Conservation (phyloP, 2,113 vertebrate genomes). For the Cyanoliseus patagonus region DNA sequence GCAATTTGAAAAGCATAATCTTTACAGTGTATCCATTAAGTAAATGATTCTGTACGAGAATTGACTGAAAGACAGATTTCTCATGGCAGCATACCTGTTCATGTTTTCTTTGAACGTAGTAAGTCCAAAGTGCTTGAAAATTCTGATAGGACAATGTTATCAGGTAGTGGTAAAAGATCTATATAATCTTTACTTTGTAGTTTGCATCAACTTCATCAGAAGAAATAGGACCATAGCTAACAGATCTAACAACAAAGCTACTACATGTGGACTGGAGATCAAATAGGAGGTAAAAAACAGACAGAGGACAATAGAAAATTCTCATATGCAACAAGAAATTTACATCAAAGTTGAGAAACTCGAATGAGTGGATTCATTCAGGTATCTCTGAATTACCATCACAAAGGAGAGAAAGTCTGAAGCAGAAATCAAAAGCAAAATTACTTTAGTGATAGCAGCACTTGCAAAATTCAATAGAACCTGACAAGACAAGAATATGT, state of each 20-base stretch:
- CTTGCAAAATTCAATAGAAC: constrained; percentile 10
- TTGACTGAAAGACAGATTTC: neutral
- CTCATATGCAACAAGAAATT: neutral
- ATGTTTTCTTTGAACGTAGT: neutral
- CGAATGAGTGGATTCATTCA: constrained; percentile 13
- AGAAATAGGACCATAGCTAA: neutral
- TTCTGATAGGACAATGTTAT: neutral
- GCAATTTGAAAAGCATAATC: neutral
- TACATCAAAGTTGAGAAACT: constrained; percentile 37
- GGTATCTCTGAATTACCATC: constrained; percentile 24
- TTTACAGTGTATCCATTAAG: neutral
- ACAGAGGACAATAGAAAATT: neutral
- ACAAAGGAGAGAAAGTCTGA: constrained; percentile 20
- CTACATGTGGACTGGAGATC: neutral
- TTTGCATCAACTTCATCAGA: neutral
- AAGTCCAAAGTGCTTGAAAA: neutral
- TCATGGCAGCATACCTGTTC: neutral
- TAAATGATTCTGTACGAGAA: neutral
- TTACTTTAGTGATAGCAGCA: neutral
- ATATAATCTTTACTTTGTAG: neutral
- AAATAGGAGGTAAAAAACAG: neutral
- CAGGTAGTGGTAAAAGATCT: neutral
- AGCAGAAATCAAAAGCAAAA: constrained; percentile 24
- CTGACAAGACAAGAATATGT: neutral
- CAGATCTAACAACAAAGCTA: neutral